These are phyloP conservation scores for Caenorhabditis sulstoni DNA, from an alignment of 2,888 invertebrate genomes.

Conservation along the genomic window DNA sequence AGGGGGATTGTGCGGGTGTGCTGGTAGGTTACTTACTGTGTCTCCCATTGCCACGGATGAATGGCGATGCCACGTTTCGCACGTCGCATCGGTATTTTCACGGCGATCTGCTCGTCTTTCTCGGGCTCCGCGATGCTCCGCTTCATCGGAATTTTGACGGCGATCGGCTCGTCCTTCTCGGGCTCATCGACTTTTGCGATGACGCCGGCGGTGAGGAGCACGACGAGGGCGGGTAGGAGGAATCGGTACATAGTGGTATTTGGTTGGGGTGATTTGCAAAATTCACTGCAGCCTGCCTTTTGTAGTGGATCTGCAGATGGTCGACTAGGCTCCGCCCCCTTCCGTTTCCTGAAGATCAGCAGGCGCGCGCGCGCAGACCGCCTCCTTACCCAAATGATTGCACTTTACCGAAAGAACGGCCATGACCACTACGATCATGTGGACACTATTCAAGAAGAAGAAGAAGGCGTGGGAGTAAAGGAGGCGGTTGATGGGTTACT, in stretches of 20 bases:
- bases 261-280: conserved; percentile 8
- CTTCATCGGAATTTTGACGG: conserved; percentile 53
- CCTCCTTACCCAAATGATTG: not conserved
- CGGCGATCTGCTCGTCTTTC: conserved; percentile 44
- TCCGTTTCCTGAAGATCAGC: conserved; percentile 61
- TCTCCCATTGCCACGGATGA: conserved; percentile 64
- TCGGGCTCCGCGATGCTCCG: conserved; percentile 49
- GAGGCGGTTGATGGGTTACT: conserved; percentile 23
- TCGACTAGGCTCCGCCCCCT: conserved; percentile 44
- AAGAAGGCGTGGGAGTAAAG: too few relatives aligned
- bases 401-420: conserved; percentile 54
- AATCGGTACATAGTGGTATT: conserved; percentile 59
- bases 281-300: conserved; percentile 28
- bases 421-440: conserved; percentile 58
- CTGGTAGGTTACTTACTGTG: conserved; percentile 58
- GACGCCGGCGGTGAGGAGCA: conserved; percentile 25
- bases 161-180: conserved; percentile 48
- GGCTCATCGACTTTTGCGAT: conserved; percentile 34
- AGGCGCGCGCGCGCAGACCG: conserved; percentile 1
- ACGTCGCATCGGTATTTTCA: conserved; percentile 51
- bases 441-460: too few relatives aligned
- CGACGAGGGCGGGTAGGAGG: conserved; percentile 15
- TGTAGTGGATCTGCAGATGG: conserved; percentile 47
- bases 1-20: not conserved
- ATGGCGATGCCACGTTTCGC: conserved; percentile 61